phyloP scores from a whole-genome alignment of 2,113 vertebrate species.

The Eurypyga helias region DNA sequence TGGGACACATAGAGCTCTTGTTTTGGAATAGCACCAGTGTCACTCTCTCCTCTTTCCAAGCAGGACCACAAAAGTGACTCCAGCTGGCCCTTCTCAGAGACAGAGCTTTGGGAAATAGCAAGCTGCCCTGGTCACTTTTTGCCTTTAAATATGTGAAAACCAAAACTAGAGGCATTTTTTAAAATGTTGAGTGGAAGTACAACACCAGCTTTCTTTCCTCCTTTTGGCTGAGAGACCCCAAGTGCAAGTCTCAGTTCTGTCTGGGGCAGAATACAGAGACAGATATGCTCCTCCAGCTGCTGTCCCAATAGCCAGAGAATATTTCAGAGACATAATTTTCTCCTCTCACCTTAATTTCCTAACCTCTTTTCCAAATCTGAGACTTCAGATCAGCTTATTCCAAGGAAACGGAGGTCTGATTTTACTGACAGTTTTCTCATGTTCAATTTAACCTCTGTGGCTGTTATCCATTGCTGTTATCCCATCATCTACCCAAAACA shows the following conservation, averaged over 20 bases:
- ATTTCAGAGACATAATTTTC: neutral
- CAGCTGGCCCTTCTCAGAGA: neutral
- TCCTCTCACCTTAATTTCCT: neutral
- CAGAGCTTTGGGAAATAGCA: neutral
- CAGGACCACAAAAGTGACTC: neutral
- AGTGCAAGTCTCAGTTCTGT: neutral
- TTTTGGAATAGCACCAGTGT: neutral
- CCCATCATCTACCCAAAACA: neutral
- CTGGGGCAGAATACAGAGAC: neutral
- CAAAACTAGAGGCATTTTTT: neutral
- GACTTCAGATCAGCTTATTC: neutral
- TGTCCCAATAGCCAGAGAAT: neutral
- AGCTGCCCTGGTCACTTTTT: neutral
- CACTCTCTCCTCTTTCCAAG: neutral
- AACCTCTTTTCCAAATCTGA: neutral
- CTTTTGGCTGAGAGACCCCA: neutral
- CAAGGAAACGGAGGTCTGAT: neutral
- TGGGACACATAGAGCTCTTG: neutral
- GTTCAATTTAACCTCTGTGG: neutral
- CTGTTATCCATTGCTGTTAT: neutral
- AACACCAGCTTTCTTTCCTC: neutral
- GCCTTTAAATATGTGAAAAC: neutral
- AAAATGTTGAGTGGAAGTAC: neutral
- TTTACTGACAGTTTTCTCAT: neutral
- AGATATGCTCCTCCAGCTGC: neutral